Base-by-base conservation (phyloP, 2,888 invertebrate genomes). In the Ypsolopha scabrella region DNA sequence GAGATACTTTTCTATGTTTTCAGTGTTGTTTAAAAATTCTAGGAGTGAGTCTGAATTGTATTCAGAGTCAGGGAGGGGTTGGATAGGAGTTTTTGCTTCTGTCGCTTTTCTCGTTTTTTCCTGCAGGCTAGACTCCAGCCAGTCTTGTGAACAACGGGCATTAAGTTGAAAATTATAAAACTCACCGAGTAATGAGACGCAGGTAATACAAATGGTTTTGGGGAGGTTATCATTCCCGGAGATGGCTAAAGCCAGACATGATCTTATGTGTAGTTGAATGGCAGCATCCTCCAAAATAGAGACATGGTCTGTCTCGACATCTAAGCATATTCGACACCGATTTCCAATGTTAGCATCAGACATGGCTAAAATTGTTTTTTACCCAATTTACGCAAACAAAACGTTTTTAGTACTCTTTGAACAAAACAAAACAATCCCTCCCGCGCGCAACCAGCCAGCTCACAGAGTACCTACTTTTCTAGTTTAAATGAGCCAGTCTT, bases 131-230 rank as follows among this genome's bases (percentile, higher is more conserved):
- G 81, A 74, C 55, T 82, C 80, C 1, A 87, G 61, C 83, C 85
- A 83, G 57, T 83, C 80, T 68, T 83, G 80, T 1, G 85, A 85
- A 59, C 75, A 81, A 11, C 80, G 77, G 10, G 85, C 81, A 44
- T 79, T 80, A 10, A 82, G 60, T 72, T 81, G 81, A 53, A 87
- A 87, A 60, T 79, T 77, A 54, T 87, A 85, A 59, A 83, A 87
- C 51, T 78, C 77, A 51, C 63, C 70, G 24, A 87, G 61, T 51
- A 75, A 75, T n/a, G 73, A 66, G 1, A 80, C 79, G 57, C 87
- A 87, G 9, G 74, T 61, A 8, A 61, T 59, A 55, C 87, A 87
- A 57, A 87, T 73, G 43, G 60, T 64, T 52, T 80, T 83, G 0
- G 87, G 80, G 11, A 87, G 69, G 14, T 70, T 61, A 56, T 87